Evolutionary conservation across 2,797 vertebrate species (phyloP).

Genomic region (Melanotaenia pygmaea): DNA sequence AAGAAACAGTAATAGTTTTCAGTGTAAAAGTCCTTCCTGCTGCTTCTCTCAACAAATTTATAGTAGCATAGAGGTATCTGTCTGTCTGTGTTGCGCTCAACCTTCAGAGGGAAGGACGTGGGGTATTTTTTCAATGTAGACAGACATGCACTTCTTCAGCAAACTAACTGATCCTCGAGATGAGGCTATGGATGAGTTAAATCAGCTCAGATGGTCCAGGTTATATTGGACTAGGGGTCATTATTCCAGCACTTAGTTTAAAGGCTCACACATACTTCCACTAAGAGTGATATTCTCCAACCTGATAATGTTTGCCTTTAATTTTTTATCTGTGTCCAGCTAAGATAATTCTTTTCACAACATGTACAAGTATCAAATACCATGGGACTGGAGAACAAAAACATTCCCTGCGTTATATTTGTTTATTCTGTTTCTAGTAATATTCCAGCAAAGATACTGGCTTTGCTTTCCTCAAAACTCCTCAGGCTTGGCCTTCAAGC

Average conservation of each 20-base stretch:
- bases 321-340: constrained; percentile 29
- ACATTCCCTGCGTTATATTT: constrained; percentile 35
- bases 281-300: constrained; percentile 22
- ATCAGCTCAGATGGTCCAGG: no score
- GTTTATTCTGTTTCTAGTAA: constrained; percentile 38
- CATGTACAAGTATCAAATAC: constrained; percentile 50
- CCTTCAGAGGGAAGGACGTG: no score
- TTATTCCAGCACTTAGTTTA: neutral
- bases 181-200: no score
- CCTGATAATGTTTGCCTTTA: constrained; percentile 60
- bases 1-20: no score
- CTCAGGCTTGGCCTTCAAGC: constrained; percentile 36
- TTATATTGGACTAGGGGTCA: no score
- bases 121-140: no score
- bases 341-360: constrained; percentile 63
- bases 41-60: no score
- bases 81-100: no score
- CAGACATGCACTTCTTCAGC: no score
- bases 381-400: constrained; percentile 36
- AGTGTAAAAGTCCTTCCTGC: no score
- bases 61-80: no score
- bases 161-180: no score
- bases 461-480: constrained; percentile 42
- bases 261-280: neutral
- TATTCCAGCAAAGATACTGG: constrained; percentile 46